Percentiles rank a stretch among this genome's conserved stretches.
Evolutionary conservation across 2,113 vertebrate genomes (phyloP).

Genomic region (Myotis davidii): DNA sequence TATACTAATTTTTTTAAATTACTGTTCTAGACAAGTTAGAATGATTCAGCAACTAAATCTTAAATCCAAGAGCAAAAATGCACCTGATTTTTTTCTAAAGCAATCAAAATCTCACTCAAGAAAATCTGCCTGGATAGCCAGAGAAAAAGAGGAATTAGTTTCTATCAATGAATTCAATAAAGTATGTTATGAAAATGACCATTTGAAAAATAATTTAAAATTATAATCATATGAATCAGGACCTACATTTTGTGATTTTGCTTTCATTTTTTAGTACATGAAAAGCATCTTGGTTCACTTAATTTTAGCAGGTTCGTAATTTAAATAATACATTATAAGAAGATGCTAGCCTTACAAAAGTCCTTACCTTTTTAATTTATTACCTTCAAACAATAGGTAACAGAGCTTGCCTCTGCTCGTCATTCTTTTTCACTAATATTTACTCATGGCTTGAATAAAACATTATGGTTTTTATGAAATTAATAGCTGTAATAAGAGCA

Average conservation of each 20-base stretch:
- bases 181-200: constrained; percentile 13
- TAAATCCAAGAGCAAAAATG: constrained; percentile 59
- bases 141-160: constrained; percentile 55
- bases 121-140: constrained; percentile 54
- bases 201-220: constrained; percentile 60
- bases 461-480: constrained; percentile 65
- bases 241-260: constrained; percentile 42
- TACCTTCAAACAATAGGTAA: constrained; percentile 83
- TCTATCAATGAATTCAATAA: constrained; percentile 19
- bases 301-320: constrained; percentile 59
- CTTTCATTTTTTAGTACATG: constrained; percentile 47
- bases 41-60: constrained; percentile 81
- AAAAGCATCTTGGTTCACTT: constrained; percentile 54
- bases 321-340: constrained; percentile 55
- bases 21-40: constrained; percentile 48
- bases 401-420: constrained; percentile 67
- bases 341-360: constrained; percentile 64
- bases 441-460: constrained; percentile 49
- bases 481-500: constrained; percentile 72
- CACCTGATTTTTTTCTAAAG: constrained; percentile 62
- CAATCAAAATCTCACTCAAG: constrained; percentile 64
- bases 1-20: constrained; percentile 21
- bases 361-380: constrained; percentile 73
- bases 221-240: background rate
- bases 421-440: constrained; percentile 69